A percentile compares a stretch with the other conserved stretches of the same genome.
phyloP scores from a whole-genome alignment of 2,113 vertebrate species.

The Motacilla alba region DNA sequence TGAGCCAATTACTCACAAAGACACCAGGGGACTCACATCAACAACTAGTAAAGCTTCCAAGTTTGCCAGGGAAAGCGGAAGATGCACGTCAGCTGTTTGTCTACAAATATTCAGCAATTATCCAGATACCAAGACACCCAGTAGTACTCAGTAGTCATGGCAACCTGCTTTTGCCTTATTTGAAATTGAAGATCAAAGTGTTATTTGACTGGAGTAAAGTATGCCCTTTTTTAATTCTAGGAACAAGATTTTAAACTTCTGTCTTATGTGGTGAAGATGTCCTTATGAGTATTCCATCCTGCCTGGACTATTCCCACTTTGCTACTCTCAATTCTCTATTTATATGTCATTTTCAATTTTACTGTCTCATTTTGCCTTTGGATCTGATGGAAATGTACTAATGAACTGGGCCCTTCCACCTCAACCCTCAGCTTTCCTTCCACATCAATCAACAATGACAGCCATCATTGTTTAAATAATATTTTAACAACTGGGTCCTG shows the following conservation, averaged over 20 bases:
- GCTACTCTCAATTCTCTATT: neutral
- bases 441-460: neutral
- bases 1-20: neutral
- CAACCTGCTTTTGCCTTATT: slow-evolving; percentile 34
- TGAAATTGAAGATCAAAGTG: slow-evolving; percentile 44
- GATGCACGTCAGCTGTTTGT: slow-evolving; percentile 37
- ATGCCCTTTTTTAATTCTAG: neutral
- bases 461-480: neutral
- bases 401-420: neutral
- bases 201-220: neutral
- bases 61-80: neutral
- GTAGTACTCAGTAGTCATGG: slow-evolving; percentile 53
- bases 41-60: slow-evolving; percentile 7
- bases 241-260: slow-evolving; percentile 15
- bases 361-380: neutral
- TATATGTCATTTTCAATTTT: neutral
- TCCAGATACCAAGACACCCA: slow-evolving; percentile 11
- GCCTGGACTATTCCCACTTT: neutral
- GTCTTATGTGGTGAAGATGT: neutral
- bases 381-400: neutral
- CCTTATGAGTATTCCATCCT: neutral
- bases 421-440: neutral
- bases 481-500: neutral
- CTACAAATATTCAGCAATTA: slow-evolving; percentile 63
- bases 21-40: slow-evolving; percentile 19